These are phyloP conservation scores for Esox lucius DNA, from an alignment of 2,797 vertebrate species.

Conservation along the genomic window DNA sequence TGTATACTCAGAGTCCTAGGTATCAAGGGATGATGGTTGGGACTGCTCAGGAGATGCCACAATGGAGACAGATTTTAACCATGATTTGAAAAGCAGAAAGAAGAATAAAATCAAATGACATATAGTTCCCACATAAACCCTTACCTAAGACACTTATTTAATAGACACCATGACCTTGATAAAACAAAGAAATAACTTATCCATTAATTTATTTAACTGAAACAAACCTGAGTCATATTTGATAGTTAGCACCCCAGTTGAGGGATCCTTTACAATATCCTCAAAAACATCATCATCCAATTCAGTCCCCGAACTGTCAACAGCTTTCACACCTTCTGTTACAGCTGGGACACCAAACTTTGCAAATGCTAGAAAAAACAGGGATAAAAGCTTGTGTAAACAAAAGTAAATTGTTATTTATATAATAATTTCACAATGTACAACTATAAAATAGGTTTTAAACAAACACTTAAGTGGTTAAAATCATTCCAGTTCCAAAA, in stretches of 20 bases:
- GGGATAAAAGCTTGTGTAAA: conserved; percentile 18
- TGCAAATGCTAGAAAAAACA: conserved; percentile 24
- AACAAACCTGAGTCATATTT: no score
- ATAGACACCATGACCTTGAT: conserved; percentile 6
- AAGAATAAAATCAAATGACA: no score
- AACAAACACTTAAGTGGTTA: conserved; percentile 1
- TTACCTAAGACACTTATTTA: not conserved
- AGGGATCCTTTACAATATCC: no score
- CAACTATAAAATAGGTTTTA: not conserved
- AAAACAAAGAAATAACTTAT: conserved; percentile 9
- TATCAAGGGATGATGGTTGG: conserved; percentile 18
- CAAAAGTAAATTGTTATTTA: conserved; percentile 11
- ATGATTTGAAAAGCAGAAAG: conserved; percentile 10
- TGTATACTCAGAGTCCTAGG: conserved; percentile 15
- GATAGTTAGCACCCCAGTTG: conserved; percentile 25
- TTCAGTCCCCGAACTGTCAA: conserved; percentile 26
- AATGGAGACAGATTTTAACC: conserved; percentile 19
- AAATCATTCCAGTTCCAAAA: conserved; percentile 4
- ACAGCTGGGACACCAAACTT: conserved; percentile 29
- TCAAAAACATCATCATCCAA: conserved; percentile 28
- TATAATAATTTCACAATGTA: conserved; percentile 17
- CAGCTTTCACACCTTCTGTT: conserved; percentile 15
- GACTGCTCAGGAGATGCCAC: conserved; percentile 21
- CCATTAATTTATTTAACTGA: conserved; percentile 14
- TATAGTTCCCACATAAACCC: conserved; percentile 11